Evolutionary conservation across 2,888 invertebrate species (phyloP), one percentile per base, ranked within the genome.

Genomic region (Drosophila dives): DNA sequence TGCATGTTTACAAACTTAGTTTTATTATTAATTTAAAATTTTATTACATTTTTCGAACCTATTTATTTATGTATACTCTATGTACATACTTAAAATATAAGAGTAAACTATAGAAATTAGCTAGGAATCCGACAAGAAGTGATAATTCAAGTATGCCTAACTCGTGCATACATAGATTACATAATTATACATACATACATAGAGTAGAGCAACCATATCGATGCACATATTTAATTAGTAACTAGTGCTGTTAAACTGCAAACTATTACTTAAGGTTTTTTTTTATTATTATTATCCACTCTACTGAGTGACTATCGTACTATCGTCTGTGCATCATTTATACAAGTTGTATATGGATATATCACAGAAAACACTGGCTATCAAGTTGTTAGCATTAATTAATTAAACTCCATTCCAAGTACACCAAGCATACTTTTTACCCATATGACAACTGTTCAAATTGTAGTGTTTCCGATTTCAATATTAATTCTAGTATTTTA

Each of bases 341-440:
- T 54, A 55, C 66, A 49, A 66, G 50, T 67, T 67, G 68, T 51
- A 65, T 45, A 64, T 59, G 62, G 64, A 74, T 82, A 71, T 81
- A 82, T 85, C 81, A 85, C 81, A 82, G 76, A 85, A 82, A 82
- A 69, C 64, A 77, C 77, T 77, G 53, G 60, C 56, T 68, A 72
- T 67, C 17, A 66, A 61, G 40, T 33, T 64, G 58, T 42, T 63
- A 34, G 33, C 33, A 51, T 45, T 29, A 66, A 66, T 29, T 45
- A 29, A 29, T 53, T 20, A 26, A 66, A 56, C 67, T 51, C 12
- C 23, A 42, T 62, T 12, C 15, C 23, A 53, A 51, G 32, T 48
- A 36, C 29, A 38, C 60, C 48, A 66, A 64, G 53, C 65, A 66
- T 45, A 64, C 54, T 48, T 64, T 50, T 42, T 67, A 67, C 49